Conservation (phyloP, 2,797 vertebrate genomes). For the Chloroceryle amazona region DNA sequence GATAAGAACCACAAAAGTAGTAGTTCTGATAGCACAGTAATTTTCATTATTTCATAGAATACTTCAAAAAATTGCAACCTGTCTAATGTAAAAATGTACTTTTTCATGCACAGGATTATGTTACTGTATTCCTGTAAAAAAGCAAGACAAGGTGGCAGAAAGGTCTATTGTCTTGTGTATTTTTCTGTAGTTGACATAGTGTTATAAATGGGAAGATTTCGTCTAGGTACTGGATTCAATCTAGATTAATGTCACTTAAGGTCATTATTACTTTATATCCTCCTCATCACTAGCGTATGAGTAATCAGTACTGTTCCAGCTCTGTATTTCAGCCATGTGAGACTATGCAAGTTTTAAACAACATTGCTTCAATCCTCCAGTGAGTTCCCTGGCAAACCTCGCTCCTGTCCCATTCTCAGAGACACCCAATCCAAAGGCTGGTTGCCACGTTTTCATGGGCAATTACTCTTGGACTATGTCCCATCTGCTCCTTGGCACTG, state of each 20-base stretch:
- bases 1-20: not conserved
- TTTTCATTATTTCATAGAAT: slow-evolving; percentile 18
- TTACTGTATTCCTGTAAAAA: not conserved
- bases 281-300: not conserved
- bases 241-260: not conserved
- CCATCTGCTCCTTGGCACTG: not conserved
- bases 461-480: not conserved
- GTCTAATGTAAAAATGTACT: not conserved
- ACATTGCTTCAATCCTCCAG: not conserved
- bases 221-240: not conserved
- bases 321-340: not conserved
- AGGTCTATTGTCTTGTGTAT: not conserved
- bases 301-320: slow-evolving; percentile 6
- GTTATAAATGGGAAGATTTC: not conserved
- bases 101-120: not conserved
- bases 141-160: not conserved
- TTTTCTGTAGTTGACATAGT: not conserved
- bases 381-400: not conserved
- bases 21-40: not conserved
- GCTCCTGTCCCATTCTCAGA: not conserved
- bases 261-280: slow-evolving; percentile 5
- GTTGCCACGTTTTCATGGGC: not conserved
- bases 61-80: not conserved
- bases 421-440: not conserved
- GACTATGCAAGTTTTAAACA: not conserved